Evolutionary conservation across 2,888 invertebrate species (phyloP), one percentile per base, ranked within the genome.

Genomic region (Allacma fusca): DNA sequence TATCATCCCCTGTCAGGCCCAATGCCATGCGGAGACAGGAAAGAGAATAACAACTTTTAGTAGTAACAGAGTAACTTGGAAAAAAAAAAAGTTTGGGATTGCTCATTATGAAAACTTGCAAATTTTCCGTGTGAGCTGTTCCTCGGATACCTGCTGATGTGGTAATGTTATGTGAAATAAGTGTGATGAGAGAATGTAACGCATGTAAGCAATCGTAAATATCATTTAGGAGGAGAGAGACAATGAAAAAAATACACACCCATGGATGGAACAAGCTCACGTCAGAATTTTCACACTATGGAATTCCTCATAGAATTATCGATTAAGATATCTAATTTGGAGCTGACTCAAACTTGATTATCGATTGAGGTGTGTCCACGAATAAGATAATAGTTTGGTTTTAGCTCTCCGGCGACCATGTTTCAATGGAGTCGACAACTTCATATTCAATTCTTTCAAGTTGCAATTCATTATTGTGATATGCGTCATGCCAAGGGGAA

Each of bases 311-410:
- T 29, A 28, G 72, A 72, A 34, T 72, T 72, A 72, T 72, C 72
- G 72, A 72, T 72, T 71, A 50, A 57, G 62, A 59, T 72, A 72
- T 72, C 40, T 62, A 28, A 62, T 72, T 72, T 72, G 72, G 72
- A 72, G 72, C 40, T 72, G 72, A 34, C 72, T 72, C 72, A 62
- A 72, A 72, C 57, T 72, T 72, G 72, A 72, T 72, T 72, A 72
- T 72, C 72, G 72, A 72, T 72, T 62, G 29, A 72, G 72, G 72
- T 72, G 72, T 72, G 71, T 26, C 57, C 19, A 16, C 50, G 16
- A 50, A 19, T 19, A 50, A 50, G 50, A 50, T 50, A 50, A 50
- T 50, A 50, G 50, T 13, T 16, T 5, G 1, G 19, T n/a, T 50
- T 50, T 50, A 50, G 50, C 19, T 12, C 50, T 50, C 16, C n/a